Conservation (phyloP, 2,888 invertebrate genomes). For the Yponomeuta sedellus region DNA sequence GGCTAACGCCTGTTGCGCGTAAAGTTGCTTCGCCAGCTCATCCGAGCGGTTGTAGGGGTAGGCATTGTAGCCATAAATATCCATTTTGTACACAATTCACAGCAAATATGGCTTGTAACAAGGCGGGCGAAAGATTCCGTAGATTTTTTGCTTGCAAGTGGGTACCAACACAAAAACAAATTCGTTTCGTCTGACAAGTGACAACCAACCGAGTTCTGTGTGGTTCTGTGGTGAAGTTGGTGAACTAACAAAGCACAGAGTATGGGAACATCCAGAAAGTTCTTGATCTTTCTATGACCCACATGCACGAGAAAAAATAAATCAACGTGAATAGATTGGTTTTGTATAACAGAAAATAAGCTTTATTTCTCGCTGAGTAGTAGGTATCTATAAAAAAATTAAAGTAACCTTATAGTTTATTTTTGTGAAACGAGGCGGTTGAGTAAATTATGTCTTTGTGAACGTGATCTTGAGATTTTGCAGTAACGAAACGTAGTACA, state of each 20-base stretch:
- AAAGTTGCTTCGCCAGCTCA: slow-evolving; percentile 59
- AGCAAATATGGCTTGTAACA: not conserved
- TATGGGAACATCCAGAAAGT: slow-evolving; percentile 20
- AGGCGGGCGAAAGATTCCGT: not conserved
- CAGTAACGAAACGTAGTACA: too few relatives aligned
- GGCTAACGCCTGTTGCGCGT: slow-evolving; percentile 53
- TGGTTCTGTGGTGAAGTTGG: not conserved
- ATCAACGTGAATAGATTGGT: too few relatives aligned
- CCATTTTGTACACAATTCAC: slow-evolving; percentile 35
- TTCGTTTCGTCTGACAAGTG: not conserved
- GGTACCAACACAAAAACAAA: not conserved
- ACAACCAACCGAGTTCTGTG: not conserved
- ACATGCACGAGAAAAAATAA: not conserved
- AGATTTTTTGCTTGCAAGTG: not conserved
- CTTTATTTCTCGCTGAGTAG: too few relatives aligned
- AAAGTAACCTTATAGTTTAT: too few relatives aligned
- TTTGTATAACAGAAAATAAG: too few relatives aligned
- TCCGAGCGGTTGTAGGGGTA: slow-evolving; percentile 56
- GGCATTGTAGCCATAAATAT: slow-evolving; percentile 54
- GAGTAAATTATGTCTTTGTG: too few relatives aligned
- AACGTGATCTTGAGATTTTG: too few relatives aligned
- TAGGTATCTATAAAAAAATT: too few relatives aligned
- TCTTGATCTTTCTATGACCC: slow-evolving; percentile 24
- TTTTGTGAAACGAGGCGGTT: too few relatives aligned
- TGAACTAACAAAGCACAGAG: not conserved